A percentile compares a stretch with the other conserved stretches of the same genome.
Conservation (phyloP, 2,888 invertebrate genomes). For the Poecilobothrus nobilitatus region DNA sequence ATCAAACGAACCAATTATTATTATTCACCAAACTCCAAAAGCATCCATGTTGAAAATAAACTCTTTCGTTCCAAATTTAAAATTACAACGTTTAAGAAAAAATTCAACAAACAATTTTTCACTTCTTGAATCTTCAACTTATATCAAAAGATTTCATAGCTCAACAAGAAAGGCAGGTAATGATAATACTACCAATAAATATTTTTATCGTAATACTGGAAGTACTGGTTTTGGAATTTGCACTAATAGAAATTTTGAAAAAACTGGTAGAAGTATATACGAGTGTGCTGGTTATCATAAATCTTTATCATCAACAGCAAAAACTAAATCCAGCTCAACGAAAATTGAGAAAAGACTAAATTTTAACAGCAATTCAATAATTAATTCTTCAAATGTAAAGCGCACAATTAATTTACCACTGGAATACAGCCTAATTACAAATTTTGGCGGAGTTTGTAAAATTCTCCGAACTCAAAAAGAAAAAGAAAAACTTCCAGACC, state of each 20-base stretch:
- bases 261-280: neutral
- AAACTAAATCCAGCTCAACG: neutral
- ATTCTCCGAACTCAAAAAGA: slow-evolving; percentile 65
- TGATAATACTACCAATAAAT: neutral
- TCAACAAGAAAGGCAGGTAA: neutral
- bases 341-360: neutral
- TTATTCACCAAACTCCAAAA: neutral
- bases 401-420: neutral
- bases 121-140: neutral
- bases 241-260: neutral
- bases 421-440: neutral
- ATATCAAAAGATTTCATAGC: neutral
- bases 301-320: neutral
- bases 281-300: neutral
- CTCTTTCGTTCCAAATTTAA: neutral
- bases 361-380: neutral
- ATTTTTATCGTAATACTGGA: neutral
- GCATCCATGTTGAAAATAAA: neutral
- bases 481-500: slow-evolving; percentile 74
- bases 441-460: slow-evolving; percentile 45
- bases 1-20: neutral
- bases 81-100: slow-evolving; percentile 6
- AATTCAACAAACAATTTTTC: neutral
- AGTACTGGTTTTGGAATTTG: neutral
- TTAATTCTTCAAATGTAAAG: neutral